Base-by-base conservation (phyloP, 2,888 invertebrate species). In the Serripes groenlandicus region DNA sequence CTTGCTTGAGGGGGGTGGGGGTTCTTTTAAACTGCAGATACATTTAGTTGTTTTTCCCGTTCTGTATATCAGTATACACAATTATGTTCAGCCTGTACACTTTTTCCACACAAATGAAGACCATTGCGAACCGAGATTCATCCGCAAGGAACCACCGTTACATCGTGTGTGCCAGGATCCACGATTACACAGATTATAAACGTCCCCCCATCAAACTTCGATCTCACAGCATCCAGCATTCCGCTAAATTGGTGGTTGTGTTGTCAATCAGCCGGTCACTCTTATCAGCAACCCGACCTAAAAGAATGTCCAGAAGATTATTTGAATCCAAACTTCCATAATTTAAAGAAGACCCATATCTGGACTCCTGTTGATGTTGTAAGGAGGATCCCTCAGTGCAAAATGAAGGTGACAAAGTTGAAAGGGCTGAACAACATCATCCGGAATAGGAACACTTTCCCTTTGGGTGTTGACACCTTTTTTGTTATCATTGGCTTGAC, bases 191-290 rank as follows among this genome's bases (percentile, higher is more conserved):
- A 75, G 58, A 62, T 87, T 84, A n/a, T n/a, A 64, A 2, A 85
- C 60, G 42, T 87, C 87, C 9, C 83, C 86, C 83, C 86, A 74
- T 87, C 86, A 83, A 85, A 88, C 62, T 86, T 86, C 0, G 62
- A 52, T 2, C 85, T 32, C 4, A 87, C 78, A 35, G 69, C 88
- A 84, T 85, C 85, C 84, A 88, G 28, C 49, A 35, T 34, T 87
- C 87, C n/a, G 85, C 79, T 28, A 80, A 32, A 52, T 81, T 85
- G 5, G 74, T 82, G 5, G 76, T 81, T 30, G 26, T 62, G 30
- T 84, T 80, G 2, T 68, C 70, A 1, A 81, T 49, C 15, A 88
- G 70, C 49, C 83, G 42, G 26, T 80, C 78, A 32, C 75, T 42
- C 30, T 83, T 83, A 3, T 23, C 18, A 9, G 81, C 72, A 28